Evolutionary conservation across 2,797 vertebrate genomes (phyloP).

Genomic region (Craterocephalus amniculus): DNA sequence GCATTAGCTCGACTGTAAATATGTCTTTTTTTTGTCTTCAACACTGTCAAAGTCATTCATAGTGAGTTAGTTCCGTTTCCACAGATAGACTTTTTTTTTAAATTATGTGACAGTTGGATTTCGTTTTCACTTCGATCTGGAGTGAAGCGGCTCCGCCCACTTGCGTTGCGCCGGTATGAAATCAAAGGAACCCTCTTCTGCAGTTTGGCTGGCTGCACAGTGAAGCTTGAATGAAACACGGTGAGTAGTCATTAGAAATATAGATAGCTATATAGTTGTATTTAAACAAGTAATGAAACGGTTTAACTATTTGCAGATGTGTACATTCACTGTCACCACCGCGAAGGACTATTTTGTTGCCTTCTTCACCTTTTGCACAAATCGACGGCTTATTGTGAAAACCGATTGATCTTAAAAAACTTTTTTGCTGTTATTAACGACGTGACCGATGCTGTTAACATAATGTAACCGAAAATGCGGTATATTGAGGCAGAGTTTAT

Average conservation of each 20-base stretch:
- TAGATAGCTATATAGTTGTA: background rate
- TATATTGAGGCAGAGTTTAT: background rate
- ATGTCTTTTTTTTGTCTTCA: too few relatives aligned
- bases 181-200: background rate
- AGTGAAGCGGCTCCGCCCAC: conserved; percentile 14
- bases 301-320: background rate
- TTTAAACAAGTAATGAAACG: background rate
- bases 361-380: background rate
- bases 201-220: background rate
- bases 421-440: background rate
- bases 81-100: too few relatives aligned
- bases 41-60: too few relatives aligned
- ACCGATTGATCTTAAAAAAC: background rate
- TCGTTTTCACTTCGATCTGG: background rate
- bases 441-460: background rate
- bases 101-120: background rate
- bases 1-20: too few relatives aligned
- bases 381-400: background rate
- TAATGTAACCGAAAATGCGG: background rate
- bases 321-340: background rate
- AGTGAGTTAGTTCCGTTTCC: too few relatives aligned
- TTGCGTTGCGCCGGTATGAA: accelerated
- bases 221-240: background rate
- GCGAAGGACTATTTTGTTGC: conserved; percentile 4
- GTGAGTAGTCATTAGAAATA: conserved; percentile 27